Base-by-base conservation (phyloP, 2,888 invertebrate genomes). In the Scaptodrosophila latifasciaeformis region DNA sequence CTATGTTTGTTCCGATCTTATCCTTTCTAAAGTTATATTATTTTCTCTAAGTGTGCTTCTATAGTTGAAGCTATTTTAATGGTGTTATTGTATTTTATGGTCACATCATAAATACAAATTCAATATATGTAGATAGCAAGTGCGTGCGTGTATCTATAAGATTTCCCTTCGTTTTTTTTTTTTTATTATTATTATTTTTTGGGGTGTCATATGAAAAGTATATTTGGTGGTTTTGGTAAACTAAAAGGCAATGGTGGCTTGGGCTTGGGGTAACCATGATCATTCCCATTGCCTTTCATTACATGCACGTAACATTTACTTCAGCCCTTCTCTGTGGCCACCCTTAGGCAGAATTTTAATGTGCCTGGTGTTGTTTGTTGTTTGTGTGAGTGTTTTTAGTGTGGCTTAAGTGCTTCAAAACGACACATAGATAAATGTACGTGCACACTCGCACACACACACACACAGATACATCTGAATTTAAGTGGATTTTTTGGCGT, bases 381-480 rank as follows among this genome's bases (percentile, higher is more conserved):
- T 15, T 27, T 50, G 40, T 34, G 30, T 35, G 47, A 24, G 46
- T 9, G 60, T 58, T 68, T 62, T 67, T 65, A 71, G 74, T 70
- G 68, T 61, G 44, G 60, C 68, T 74, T 77, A 80, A 80, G 80
- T 80, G 78, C 80, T 72, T 60, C 72, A 68, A 71, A 74, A 68
- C 65, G 72, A 79, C 72, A 78, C 79, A 71, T 67, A 75, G 74
- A 78, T 76, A 79, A 79, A 71, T 67, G 76, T 75, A 79, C 79
- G 79, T 75, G 79, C 59, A 54, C 42, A 49, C 48, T 55, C 37
- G 47, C 15, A 51, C 19, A 21, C 35, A 47, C 17, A 43, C 46
- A 49, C 5, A 30, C 37, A 43, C 47, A 45, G 44, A 37, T 31
- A 40, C 24, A 45, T 71, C 75, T 58, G 55, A 58, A 53, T 65